Base-by-base conservation (phyloP, 2,113 vertebrate species). In the Macrotus californicus region DNA sequence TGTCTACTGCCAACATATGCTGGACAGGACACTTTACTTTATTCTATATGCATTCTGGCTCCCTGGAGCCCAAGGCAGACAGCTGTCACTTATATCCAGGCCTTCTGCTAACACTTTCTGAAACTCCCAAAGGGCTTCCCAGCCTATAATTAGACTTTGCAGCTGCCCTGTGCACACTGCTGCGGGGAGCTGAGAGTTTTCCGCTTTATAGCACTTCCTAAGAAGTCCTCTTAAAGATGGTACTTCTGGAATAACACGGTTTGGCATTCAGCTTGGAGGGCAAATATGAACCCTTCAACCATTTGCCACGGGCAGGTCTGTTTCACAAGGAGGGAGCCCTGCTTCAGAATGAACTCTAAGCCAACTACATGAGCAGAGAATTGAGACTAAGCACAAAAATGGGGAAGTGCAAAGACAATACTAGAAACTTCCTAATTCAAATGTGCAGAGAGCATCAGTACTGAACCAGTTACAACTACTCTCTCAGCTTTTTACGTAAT, bases 141-240 rank as follows among this genome's bases (percentile, higher is more conserved):
- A 97, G 97, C 61, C 98, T 98, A 98, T 98, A 98, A 98, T 98
- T 99, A 98, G 98, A 98, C 97, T 97, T 98, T 96, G 97, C 98
- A 98, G 98, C 98, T 98, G 98, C 97, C 50, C 93, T 67, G 50
- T 50, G 29, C 29, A 77, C 64, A 64, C 93, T 96, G 34, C 3
- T 80, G 97, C 93, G 96, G 94, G 89, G 89, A 93, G 82, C 80
- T 54, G 94, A 81, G 94, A 81, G 95, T 83, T 21, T 76, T 94
- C 94, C 93, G 77, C 89, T 97, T 91, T 87, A 66, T 7, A 84
- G 39, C 15, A 93, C 93, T 89, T 89, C n/a, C 92, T 96, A 84
- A 97, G 93, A 97, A 88, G 70, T 70, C 69, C 66, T 96, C 91
- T 81, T 96, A 72, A 54, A 97, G 95, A 93, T 46, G 19, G 50